These are phyloP conservation scores for Erebia epiphron DNA, from an alignment of 2,888 invertebrate genomes.

Conservation along the genomic window DNA sequence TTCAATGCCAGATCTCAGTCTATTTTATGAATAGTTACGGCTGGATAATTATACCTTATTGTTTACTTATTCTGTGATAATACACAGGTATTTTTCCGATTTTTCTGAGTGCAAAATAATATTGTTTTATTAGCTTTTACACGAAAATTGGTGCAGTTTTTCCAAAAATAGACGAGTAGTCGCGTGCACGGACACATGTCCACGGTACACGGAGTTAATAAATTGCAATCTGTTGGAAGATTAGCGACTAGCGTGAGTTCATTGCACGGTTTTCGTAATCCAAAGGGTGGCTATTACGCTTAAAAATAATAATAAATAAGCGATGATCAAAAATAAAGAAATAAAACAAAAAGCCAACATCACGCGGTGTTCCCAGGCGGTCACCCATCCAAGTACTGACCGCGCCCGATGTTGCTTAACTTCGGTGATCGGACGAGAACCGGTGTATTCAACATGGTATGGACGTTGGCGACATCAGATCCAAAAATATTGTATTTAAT, in stretches of 20 bases:
- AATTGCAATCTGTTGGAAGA: constrained; percentile 64
- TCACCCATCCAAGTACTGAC: constrained; percentile 79
- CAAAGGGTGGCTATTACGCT: constrained; percentile 50
- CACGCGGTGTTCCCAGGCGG: constrained; percentile 46
- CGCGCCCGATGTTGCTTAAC: constrained; percentile 77
- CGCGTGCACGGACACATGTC: constrained; percentile 41
- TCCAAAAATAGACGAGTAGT: constrained; percentile 22
- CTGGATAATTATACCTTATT: too few relatives aligned
- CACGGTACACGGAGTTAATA: constrained; percentile 53
- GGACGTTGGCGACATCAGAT: constrained; percentile 52
- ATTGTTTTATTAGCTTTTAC: neutral
- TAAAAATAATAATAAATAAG: neutral
- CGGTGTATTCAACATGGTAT: constrained; percentile 75
- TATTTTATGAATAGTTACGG: too few relatives aligned
- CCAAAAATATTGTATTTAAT: neutral
- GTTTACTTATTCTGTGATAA: too few relatives aligned
- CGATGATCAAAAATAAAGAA: neutral
- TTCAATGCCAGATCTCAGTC: too few relatives aligned
- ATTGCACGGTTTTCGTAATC: constrained; percentile 50
- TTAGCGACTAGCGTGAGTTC: constrained; percentile 55
- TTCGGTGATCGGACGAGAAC: constrained; percentile 79
- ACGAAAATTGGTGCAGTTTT: constrained; percentile 16
- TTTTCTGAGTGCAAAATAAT: neutral
- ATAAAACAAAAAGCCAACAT: constrained; percentile 34
- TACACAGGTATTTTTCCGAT: too few relatives aligned